Percentiles rank a stretch among this genome's conserved stretches.
phyloP scores from a whole-genome alignment of 2,888 invertebrate species.

The Pseudanteris insignis region DNA sequence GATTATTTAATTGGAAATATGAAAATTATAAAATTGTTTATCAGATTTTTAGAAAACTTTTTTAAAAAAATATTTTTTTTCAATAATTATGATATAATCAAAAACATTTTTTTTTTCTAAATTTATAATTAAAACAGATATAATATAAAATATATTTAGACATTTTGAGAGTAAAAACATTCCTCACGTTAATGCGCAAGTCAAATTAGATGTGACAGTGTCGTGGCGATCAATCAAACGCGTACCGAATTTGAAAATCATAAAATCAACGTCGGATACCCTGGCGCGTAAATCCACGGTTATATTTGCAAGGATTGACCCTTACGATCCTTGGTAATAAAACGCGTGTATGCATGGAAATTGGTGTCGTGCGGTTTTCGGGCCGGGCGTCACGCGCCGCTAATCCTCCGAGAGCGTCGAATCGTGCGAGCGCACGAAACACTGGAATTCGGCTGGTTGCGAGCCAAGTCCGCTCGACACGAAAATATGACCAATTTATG shows the following conservation, averaged over 20 bases:
- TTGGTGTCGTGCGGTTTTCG: constrained; percentile 40
- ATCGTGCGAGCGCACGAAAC: constrained; percentile 51
- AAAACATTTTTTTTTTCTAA: no score
- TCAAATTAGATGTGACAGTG: no score
- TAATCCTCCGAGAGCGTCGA: constrained; percentile 48
- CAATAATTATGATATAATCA: no score
- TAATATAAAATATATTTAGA: no score
- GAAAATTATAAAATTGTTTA: no score
- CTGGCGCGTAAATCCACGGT: constrained; percentile 28
- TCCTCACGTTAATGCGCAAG: no score
- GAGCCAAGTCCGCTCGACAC: constrained; percentile 42
- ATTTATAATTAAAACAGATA: no score
- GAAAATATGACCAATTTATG: constrained; percentile 61
- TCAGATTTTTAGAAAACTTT: no score
- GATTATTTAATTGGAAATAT: no score
- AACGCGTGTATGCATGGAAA: constrained; percentile 40
- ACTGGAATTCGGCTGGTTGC: constrained; percentile 49
- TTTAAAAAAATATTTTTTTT: no score
- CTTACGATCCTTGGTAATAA: constrained; percentile 31
- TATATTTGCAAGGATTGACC: constrained; percentile 29
- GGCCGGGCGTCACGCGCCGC: constrained; percentile 48
- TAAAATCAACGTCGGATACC: constrained; percentile 33
- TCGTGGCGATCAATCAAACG: no score
- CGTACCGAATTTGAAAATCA: constrained; percentile 5
- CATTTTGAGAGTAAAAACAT: no score